Percentiles rank a stretch among this genome's conserved stretches.
phyloP scores from a whole-genome alignment of 2,797 vertebrate genomes.

The Apogon hyalosoma region DNA sequence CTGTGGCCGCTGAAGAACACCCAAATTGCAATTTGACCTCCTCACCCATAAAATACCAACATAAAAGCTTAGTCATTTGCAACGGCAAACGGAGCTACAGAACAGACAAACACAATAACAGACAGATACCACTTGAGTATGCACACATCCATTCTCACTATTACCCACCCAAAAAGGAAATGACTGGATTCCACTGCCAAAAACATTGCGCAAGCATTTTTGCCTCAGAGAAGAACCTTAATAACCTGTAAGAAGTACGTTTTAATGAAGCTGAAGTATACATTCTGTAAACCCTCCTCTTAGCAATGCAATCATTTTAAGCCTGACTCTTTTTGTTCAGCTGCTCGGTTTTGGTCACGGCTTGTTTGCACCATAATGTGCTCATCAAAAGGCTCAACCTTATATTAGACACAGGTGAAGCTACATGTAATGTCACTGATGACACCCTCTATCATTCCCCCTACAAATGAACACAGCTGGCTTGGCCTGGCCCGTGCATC shows the following conservation, averaged over 20 bases:
- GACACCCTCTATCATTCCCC: constrained; percentile 21
- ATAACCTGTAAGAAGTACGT: constrained; percentile 5
- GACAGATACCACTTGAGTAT: constrained; percentile 4
- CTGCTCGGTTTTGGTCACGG: constrained; percentile 36
- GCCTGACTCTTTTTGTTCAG: constrained; percentile 17
- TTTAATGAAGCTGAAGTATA: constrained; percentile 49
- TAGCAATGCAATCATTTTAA: constrained; percentile 46
- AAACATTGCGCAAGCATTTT: constrained; percentile 6
- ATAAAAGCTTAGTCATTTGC: constrained; percentile 36
- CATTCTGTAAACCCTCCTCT: constrained; percentile 23
- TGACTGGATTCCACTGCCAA: constrained; percentile 12
- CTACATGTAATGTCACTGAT: constrained; percentile 32
- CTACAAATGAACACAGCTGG: constrained; percentile 53
- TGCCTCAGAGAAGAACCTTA: constrained; percentile 35
- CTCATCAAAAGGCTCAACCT: constrained; percentile 41
- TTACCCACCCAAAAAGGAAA: constrained; percentile 45
- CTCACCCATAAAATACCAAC: constrained; percentile 12
- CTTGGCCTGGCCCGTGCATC: constrained; percentile 27
- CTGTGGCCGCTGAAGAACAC: constrained; percentile 49
- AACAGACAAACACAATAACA: constrained; percentile 16
- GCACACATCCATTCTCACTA: constrained; percentile 7
- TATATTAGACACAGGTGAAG: constrained; percentile 70
- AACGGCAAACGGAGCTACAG: constrained; percentile 22
- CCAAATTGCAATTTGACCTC: constrained; percentile 52
- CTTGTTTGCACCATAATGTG: constrained; percentile 44